Evolutionary conservation across 2,113 vertebrate species (phyloP).

Genomic region (Oxygymnocypris stewartii): DNA sequence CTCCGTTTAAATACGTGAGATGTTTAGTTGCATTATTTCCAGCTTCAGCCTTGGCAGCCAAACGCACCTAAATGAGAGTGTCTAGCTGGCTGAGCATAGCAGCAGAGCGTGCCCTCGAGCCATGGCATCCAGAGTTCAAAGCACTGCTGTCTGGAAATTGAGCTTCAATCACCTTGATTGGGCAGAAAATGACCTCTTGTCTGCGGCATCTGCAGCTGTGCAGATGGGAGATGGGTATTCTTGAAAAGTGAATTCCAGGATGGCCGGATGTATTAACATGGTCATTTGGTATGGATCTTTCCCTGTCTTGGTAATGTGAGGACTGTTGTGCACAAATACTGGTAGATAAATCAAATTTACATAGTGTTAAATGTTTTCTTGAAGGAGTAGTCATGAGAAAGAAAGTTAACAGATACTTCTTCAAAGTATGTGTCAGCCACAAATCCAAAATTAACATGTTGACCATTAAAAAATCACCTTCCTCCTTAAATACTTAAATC

Average conservation of each 20-base stretch:
- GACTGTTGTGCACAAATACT: not conserved
- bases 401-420: not conserved
- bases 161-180: conserved; percentile 59
- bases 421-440: too few species aligned
- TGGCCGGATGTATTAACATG: not conserved
- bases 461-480: not conserved
- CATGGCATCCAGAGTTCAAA: conserved; percentile 57
- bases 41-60: conserved; percentile 35
- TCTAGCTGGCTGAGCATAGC: not conserved
- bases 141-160: conserved; percentile 54
- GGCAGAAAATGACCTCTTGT: conserved; percentile 53
- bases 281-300: not conserved
- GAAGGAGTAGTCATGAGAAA: not conserved
- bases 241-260: conserved; percentile 7
- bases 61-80: conserved; percentile 14
- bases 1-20: conserved; percentile 31
- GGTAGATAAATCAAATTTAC: not conserved
- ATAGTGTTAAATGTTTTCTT: not conserved
- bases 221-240: conserved; percentile 37
- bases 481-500: too few species aligned
- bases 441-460: not conserved
- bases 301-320: not conserved
- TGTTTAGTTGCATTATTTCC: conserved; percentile 16
- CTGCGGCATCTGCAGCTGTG: conserved; percentile 59
- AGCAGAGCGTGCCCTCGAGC: conserved; percentile 32